Base-by-base conservation (phyloP, 2,113 vertebrate genomes). In the Ifrita kowaldi region DNA sequence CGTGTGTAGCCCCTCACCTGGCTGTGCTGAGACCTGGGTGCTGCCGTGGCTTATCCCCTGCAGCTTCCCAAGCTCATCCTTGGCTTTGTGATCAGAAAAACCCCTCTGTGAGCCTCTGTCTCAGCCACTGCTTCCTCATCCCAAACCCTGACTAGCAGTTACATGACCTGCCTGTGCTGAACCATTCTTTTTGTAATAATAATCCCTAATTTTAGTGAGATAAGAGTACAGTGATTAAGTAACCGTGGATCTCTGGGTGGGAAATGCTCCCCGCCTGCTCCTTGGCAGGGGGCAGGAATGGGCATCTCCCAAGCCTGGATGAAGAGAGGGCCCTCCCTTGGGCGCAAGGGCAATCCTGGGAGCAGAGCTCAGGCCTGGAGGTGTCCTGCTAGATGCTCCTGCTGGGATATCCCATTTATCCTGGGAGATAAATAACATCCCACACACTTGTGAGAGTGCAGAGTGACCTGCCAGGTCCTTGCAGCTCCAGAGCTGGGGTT, bases 301-400 rank as follows among this genome's bases (percentile, higher is more conserved):
- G n/a, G 42, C 30, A 39, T 64, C 30, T 76, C 33, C 44, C 3
- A 12, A 27, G 33, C 33, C 27, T 50, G 56, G 26, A 16, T n/a
- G 41, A 74, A 50, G 55, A 82, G 30, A 10, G 1, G 8, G 9
- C 26, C 4, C 3, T 57, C 30, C 39, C 22, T 32, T 1, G 7
- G 56, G 32, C 0, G 0, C 3, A 28, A 33, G n/a, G 32, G 18
- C 52, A 81, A 1, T 53, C 32, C 67, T 0, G 1, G 60, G 65
- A 70, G 46, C 60, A 37, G 56, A 46, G 35, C 82, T 68, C 30
- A 62, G 42, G 27, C 33, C 47, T 62, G 32, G 13, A 49, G 16
- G 6, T 81, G 47, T 87, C 41, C 22, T 28, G 55, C 53, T 11
- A 11, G 35, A 15, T 78, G 28, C 19, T 79, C 6, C 4, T n/a